phyloP scores from a whole-genome alignment of 1,140 invertebrate genomes.

The Tigriopus japonicus region DNA sequence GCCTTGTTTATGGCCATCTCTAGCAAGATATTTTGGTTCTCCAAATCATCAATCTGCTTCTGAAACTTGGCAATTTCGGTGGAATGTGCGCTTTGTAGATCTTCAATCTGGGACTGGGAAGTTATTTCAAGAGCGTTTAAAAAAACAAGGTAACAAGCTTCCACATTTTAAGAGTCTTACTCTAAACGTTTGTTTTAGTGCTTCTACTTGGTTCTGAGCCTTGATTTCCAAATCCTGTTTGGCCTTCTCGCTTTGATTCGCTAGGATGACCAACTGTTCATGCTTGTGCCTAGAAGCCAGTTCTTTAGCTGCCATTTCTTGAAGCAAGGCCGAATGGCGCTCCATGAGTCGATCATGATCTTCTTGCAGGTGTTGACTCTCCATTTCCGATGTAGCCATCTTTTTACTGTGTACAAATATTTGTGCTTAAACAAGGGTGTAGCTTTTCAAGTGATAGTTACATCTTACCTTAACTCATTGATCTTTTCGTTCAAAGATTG shows the following conservation, averaged over 20 bases:
- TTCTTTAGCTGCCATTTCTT: slow-evolving; percentile 2
- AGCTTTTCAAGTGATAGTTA: not conserved
- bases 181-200: not conserved
- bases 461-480: not conserved
- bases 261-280: not conserved
- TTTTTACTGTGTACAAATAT: not conserved
- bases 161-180: not conserved
- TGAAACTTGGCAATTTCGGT: slow-evolving; percentile 1
- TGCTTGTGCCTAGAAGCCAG: not conserved
- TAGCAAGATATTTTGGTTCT: not conserved
- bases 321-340: slow-evolving; percentile 3
- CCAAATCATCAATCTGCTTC: slow-evolving; percentile 8
- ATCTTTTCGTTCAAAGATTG: slow-evolving; percentile 1
- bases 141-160: not conserved
- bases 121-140: not conserved
- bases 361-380: slow-evolving; percentile 4
- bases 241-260: not conserved
- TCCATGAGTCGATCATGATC: slow-evolving; percentile 14
- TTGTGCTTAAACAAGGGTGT: not conserved
- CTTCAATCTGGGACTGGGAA: not conserved
- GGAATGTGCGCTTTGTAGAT: not conserved
- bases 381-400: not conserved
- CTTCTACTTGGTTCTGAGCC: not conserved
- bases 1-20: not conserved
- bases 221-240: not conserved